Conservation (phyloP, 2,113 vertebrate species). For the Hipposideros armiger region DNA sequence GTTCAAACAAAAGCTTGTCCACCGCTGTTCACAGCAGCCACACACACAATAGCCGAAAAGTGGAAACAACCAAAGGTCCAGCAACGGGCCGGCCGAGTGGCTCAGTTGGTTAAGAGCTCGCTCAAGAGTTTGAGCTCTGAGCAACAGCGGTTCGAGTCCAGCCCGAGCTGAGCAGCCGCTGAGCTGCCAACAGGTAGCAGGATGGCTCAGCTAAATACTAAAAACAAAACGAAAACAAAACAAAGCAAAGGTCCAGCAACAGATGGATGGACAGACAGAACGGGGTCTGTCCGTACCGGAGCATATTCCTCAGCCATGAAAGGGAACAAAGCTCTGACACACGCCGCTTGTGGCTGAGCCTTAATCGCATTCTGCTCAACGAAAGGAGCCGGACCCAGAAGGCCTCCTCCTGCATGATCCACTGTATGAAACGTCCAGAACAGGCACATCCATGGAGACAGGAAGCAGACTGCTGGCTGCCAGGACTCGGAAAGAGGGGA, state of each 20-base stretch:
- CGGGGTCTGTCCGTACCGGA: fast-evolving
- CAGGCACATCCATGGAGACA: fast-evolving
- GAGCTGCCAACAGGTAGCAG: no score
- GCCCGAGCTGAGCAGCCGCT: no score
- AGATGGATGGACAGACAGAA: fast-evolving
- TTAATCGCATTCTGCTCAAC: fast-evolving
- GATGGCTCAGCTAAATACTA: no score
- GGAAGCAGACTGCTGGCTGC: fast-evolving
- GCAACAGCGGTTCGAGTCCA: no score
- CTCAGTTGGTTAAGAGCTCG: no score
- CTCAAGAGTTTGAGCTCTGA: no score
- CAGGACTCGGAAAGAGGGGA: not conserved
- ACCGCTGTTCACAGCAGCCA: fast-evolving
- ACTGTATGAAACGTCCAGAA: fast-evolving
- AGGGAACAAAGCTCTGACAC: fast-evolving
- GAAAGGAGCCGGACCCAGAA: fast-evolving
- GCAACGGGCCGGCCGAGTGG: no score
- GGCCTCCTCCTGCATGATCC: fast-evolving
- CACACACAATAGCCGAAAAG: fast-evolving
- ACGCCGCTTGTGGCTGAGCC: fast-evolving
- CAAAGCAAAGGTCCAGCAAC: no score
- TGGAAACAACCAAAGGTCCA: not conserved
- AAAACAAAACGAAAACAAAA: no score
- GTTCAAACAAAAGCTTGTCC: fast-evolving
- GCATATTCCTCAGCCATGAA: fast-evolving